Evolutionary conservation across 2,113 vertebrate genomes (phyloP).

Genomic region (Astur gentilis): DNA sequence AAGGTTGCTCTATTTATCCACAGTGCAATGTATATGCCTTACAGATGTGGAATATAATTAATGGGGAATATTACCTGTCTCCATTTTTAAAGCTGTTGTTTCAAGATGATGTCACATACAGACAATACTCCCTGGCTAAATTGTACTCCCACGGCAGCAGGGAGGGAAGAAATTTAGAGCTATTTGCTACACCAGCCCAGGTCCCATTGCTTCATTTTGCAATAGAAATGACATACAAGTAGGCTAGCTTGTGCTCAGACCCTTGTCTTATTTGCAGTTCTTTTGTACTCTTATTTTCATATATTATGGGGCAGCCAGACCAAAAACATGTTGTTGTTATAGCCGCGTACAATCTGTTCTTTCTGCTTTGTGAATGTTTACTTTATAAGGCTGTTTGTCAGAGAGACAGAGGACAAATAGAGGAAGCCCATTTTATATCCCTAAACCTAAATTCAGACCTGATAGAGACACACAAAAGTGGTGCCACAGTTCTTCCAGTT

Average conservation of each 20-base stretch:
- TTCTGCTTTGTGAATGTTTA: not conserved
- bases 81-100: not conserved
- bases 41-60: conserved; percentile 23
- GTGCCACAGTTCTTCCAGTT: not conserved
- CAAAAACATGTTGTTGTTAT: not conserved
- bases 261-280: not conserved
- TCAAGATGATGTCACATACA: conserved; percentile 16
- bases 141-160: not conserved
- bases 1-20: not conserved
- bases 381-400: conserved; percentile 1
- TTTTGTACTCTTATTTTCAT: conserved; percentile 12
- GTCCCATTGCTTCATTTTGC: not conserved
- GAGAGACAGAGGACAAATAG: conserved; percentile 6
- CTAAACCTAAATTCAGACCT: not conserved
- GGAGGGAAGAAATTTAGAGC: not conserved
- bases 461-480: not conserved
- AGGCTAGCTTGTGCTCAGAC: not conserved
- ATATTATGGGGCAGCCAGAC: not conserved
- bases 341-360: not conserved
- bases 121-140: not conserved
- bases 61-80: conserved; percentile 7
- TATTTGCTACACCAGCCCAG: not conserved
- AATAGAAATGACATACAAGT: not conserved
- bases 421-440: not conserved
- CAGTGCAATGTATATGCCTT: not conserved